phyloP scores from a whole-genome alignment of 2,888 invertebrate genomes.

The Lasioglossum malachurum region DNA sequence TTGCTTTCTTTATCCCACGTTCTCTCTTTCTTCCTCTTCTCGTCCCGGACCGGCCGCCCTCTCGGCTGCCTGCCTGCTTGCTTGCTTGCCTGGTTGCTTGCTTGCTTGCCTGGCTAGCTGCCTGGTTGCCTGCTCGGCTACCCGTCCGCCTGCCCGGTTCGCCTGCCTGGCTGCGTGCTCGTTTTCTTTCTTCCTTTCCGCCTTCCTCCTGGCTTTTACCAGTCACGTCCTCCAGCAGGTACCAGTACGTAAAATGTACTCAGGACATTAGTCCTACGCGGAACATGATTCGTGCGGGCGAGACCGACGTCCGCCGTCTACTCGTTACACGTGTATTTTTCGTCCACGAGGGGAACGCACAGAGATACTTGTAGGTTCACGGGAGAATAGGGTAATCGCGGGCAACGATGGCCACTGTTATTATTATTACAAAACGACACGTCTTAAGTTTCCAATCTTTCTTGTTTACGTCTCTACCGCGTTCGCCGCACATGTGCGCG shows the following conservation, averaged over 20 bases:
- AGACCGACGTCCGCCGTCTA: slow-evolving; percentile 31
- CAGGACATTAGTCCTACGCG: slow-evolving; percentile 63
- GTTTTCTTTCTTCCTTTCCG: slow-evolving; percentile 16
- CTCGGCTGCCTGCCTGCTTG: not conserved
- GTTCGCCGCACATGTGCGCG: not conserved
- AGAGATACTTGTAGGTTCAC: not conserved
- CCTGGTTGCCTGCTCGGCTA: not conserved
- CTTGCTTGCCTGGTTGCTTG: not conserved
- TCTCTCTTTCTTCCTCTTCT: slow-evolving; percentile 25
- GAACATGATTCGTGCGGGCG: slow-evolving; percentile 60
- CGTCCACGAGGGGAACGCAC: not conserved
- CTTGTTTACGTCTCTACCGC: not conserved
- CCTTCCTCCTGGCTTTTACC: slow-evolving; percentile 55
- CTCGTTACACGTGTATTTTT: slow-evolving; percentile 40
- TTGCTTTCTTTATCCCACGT: slow-evolving; percentile 15
- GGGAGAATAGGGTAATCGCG: not conserved
- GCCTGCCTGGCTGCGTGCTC: slow-evolving; percentile 7
- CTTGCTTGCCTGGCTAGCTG: not conserved
- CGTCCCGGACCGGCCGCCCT: not conserved
- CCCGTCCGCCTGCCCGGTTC: too few relatives aligned
- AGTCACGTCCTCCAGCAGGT: slow-evolving; percentile 67
- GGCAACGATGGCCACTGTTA: not conserved
- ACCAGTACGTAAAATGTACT: slow-evolving; percentile 70
- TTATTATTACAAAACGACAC: not conserved
- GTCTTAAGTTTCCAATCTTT: not conserved